Evolutionary conservation across 2,113 vertebrate genomes (phyloP).

Genomic region (Lepus timidus): DNA sequence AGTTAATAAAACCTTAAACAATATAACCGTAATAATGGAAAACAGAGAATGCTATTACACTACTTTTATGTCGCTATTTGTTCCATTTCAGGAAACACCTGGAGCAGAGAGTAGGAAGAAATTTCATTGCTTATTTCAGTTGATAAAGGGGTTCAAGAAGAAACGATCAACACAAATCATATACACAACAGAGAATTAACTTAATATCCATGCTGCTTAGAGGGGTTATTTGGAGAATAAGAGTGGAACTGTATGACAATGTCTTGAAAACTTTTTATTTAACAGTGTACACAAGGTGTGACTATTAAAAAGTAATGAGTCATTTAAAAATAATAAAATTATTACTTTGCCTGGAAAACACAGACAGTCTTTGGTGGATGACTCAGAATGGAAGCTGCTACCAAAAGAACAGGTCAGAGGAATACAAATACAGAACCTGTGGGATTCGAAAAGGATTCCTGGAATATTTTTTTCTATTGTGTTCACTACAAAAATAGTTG

Average conservation of each 20-base stretch:
- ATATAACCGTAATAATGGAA: slow-evolving; percentile 50
- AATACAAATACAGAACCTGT: slow-evolving; percentile 53
- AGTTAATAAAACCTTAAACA: slow-evolving; percentile 65
- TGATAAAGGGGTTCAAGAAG: slow-evolving; percentile 64
- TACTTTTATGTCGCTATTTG: slow-evolving; percentile 54
- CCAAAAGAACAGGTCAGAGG: slow-evolving; percentile 64
- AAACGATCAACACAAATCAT: slow-evolving; percentile 55
- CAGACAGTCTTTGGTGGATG: slow-evolving; percentile 62
- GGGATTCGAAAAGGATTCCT: not conserved
- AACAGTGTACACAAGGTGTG: slow-evolving; percentile 58
- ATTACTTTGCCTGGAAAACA: slow-evolving; percentile 78
- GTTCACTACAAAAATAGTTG: slow-evolving; percentile 44
- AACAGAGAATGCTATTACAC: slow-evolving; percentile 58
- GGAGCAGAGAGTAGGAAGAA: slow-evolving; percentile 71
- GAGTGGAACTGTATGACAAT: slow-evolving; percentile 34
- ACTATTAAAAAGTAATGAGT: slow-evolving; percentile 82
- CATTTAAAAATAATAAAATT: slow-evolving; percentile 77
- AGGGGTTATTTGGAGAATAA: slow-evolving; percentile 27
- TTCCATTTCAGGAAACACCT: slow-evolving; percentile 78
- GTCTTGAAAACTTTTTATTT: slow-evolving; percentile 62
- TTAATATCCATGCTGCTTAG: slow-evolving; percentile 4
- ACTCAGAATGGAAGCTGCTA: slow-evolving; percentile 78
- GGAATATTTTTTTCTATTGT: slow-evolving; percentile 55
- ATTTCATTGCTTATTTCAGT: slow-evolving; percentile 56
- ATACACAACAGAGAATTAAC: not conserved